Evolutionary conservation across 2,797 vertebrate species (phyloP), one percentile per base, ranked within the genome.

Genomic region (Arvicola amphibius): DNA sequence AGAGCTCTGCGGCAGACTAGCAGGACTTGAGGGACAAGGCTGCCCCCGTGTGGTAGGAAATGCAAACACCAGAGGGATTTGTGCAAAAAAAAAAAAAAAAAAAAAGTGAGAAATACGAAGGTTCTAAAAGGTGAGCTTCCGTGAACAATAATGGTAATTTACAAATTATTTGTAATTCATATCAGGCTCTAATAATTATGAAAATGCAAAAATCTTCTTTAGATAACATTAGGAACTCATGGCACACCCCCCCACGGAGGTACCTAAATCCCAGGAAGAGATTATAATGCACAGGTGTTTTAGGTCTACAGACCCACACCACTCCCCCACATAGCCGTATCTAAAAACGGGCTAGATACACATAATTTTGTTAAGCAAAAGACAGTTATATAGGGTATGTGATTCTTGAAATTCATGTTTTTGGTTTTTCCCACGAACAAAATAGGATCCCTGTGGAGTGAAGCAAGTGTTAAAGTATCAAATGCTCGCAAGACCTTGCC

Each of bases 11-110:
- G 21, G 25, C 6, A 16, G 56, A 77, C n/a, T 4, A 4, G 25
- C 21, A 3, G 29, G 34, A 94, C 90, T 25, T 0, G 46, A 96
- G 96, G 46, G 83, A 34, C 92, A 85, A 96, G 96, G 86, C 97
- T 98, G 98, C 98, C 98, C 95, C 85, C 98, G 2, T 59, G 98
- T 96, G 98, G 98, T 87, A 7, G 2, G 4, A 40, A 2, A 0
- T 12, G 5, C 76, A 11, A 97, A 90, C 12, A 27, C 84, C 67
- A 34, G 90, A 40, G 43, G 40, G 21, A 56, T 80, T 88, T 84
- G 27, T 37, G 2, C 19, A 40, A 29, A n/a, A 76, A n/a, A n/a
- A 40, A 29, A n/a, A 76, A 40, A 29, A n/a, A 76, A 40, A 29
- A n/a, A 76, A 59, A 34, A 4, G 2, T 63, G 48, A 80, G 53